phyloP scores from a whole-genome alignment of 2,113 vertebrate genomes.

The Chaetodon auriga region DNA sequence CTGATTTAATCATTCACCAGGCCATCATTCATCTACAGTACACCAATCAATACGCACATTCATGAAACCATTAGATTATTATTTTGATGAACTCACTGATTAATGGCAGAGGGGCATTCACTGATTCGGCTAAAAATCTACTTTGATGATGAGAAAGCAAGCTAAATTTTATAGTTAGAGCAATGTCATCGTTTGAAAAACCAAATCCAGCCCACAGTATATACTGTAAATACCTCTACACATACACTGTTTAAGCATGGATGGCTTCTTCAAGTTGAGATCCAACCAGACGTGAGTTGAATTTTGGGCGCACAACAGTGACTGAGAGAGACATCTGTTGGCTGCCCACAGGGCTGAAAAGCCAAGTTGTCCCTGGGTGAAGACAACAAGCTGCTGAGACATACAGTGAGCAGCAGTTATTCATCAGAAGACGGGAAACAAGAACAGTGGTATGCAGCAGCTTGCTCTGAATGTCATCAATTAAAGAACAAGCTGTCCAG shows the following conservation, averaged over 20 bases:
- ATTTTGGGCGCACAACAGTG: not conserved
- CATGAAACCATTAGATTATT: not conserved
- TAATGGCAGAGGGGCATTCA: not conserved
- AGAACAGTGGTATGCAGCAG: not conserved
- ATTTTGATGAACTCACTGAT: not conserved
- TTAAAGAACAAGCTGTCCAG: conserved; percentile 16
- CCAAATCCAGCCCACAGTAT: not conserved
- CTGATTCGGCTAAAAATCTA: not conserved
- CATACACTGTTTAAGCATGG: not conserved
- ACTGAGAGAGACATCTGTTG: conserved; percentile 38
- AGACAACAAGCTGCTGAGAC: conserved; percentile 27
- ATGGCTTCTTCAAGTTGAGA: not conserved
- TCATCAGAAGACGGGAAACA: conserved; percentile 6
- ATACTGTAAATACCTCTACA: not conserved
- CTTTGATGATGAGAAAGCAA: not conserved
- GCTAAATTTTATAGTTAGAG: not conserved
- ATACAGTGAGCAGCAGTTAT: conserved; percentile 6
- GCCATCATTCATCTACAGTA: not conserved
- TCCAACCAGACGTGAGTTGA: not conserved
- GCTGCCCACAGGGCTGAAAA: conserved; percentile 5
- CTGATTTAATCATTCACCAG: not conserved
- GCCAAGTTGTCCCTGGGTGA: conserved; percentile 9
- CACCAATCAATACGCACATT: not conserved
- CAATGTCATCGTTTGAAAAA: not conserved
- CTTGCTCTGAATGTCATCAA: conserved; percentile 32